Evolutionary conservation across 1,140 invertebrate genomes (phyloP).

Genomic region (Steinernema khuongi): DNA sequence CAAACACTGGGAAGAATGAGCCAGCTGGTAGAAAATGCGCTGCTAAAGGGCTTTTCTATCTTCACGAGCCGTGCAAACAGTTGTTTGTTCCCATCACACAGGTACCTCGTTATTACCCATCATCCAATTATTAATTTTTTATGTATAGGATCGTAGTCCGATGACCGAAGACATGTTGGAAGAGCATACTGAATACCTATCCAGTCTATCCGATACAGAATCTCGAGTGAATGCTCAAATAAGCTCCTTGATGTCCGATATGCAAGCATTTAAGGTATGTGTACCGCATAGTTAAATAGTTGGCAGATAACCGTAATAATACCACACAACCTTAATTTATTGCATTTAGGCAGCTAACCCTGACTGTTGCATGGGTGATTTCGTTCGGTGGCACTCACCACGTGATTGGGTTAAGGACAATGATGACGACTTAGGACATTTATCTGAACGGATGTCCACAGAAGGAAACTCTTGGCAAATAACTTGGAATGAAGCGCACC

Average conservation of each 20-base stretch:
- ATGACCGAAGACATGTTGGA: slow-evolving; percentile 94
- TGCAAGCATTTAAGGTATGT: slow-evolving; percentile 87
- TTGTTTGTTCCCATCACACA: slow-evolving; percentile 84
- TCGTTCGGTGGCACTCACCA: slow-evolving; percentile 95
- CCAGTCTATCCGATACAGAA: slow-evolving; percentile 77
- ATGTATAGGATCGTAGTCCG: slow-evolving; percentile 74
- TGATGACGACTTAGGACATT: slow-evolving; percentile 64
- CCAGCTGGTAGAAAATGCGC: slow-evolving; percentile 65
- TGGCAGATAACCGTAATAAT: neutral
- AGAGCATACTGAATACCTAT: slow-evolving; percentile 83
- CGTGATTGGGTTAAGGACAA: slow-evolving; percentile 77
- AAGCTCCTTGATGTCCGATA: slow-evolving; percentile 86
- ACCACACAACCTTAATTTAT: neutral
- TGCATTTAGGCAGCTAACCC: slow-evolving; percentile 82
- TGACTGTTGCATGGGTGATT: slow-evolving; percentile 80
- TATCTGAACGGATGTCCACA: slow-evolving; percentile 86
- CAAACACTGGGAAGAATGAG: neutral
- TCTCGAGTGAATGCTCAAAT: slow-evolving; percentile 86
- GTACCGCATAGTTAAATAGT: slow-evolving; percentile 56
- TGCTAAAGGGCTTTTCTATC: slow-evolving; percentile 65
- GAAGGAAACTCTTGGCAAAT: slow-evolving; percentile 88
- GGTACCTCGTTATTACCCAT: slow-evolving; percentile 51
- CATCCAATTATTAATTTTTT: slow-evolving; percentile 11
- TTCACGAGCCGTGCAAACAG: slow-evolving; percentile 53
- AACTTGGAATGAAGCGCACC: slow-evolving; percentile 74